Evolutionary conservation across 2,113 vertebrate species (phyloP), one percentile per base, ranked within the genome.

Genomic region (Epinephelus lanceolatus): DNA sequence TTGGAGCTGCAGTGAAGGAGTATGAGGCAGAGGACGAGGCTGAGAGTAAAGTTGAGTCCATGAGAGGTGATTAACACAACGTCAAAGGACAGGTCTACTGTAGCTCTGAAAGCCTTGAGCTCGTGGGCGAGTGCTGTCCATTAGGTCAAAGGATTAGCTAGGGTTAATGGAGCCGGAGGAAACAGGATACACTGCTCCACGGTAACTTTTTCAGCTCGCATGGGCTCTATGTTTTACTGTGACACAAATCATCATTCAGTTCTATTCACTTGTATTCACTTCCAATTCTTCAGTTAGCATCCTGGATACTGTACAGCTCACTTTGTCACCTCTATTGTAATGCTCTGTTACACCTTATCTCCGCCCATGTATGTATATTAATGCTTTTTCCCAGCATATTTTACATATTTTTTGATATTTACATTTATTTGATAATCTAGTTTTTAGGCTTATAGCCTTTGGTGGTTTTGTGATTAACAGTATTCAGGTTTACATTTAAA

Each of bases 121-220:
- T 87, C 56, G 8, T 21, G 63, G 67, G 70, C 76, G 86, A 91
- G 89, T 79, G 88, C 80, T 63, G 88, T 88, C 78, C 87, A 83
- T 88, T 73, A 86, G 93, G 88, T 93, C 91, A 88, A 68, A 87
- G 92, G 92, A 93, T 94, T 94, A 94, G 74, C 12, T 33, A 21
- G 86, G 77, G 89, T 92, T 92, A 94, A 94, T 89, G 92, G 89
- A 90, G 89, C 37, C 53, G 4, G 55, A 84, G 81, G 30, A 86
- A 81, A 89, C 86, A 74, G 86, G 86, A 80, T 78, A 67, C 56
- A 76, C 83, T n/a, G 40, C 69, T 68, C 68, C 74, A 19, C 14
- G 1, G 51, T 33, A 85, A 88, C 81, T 84, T 84, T 75, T 79
- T 59, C 66, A 81, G 78, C 78, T 63, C 2, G 6, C 3, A 11